Evolutionary conservation across 1,140 invertebrate species (phyloP).

Genomic region (Sminthurides bifidus): DNA sequence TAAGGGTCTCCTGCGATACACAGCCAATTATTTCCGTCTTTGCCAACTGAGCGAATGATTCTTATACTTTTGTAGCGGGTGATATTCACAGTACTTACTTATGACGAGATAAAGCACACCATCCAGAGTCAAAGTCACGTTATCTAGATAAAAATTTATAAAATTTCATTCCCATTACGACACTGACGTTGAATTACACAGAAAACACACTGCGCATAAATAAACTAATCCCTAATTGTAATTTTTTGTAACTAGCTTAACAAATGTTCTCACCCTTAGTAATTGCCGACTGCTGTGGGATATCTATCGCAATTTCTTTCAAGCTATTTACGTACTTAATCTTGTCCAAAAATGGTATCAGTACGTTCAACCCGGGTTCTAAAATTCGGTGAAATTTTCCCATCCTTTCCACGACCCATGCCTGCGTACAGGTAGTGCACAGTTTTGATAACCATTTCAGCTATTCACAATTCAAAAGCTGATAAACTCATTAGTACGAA

Average conservation of each 20-base stretch:
- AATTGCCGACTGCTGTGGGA: conserved; percentile 96
- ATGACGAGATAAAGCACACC: conserved; percentile 93
- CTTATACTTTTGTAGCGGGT: too few relatives aligned
- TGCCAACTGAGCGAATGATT: too few relatives aligned
- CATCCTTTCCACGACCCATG: conserved; percentile 98
- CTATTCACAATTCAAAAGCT: too few relatives aligned
- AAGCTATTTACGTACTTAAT: conserved; percentile 97
- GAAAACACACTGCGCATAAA: background rate
- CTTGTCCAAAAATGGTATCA: conserved; percentile 82
- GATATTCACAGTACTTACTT: conserved; percentile 2
- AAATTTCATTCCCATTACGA: background rate
- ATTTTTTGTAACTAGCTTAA: conserved; percentile 1
- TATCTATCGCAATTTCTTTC: conserved; percentile 98
- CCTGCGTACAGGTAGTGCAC: conserved; percentile 48
- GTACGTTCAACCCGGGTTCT: conserved; percentile 85
- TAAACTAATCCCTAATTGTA: background rate
- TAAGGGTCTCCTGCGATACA: conserved; percentile 66
- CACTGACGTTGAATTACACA: background rate
- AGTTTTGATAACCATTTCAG: too few relatives aligned
- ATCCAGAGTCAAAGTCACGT: conserved; percentile 92
- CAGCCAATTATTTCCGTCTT: background rate
- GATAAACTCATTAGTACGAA: too few relatives aligned
- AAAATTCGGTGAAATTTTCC: conserved; percentile 88
- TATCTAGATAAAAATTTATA: conserved; percentile 49
- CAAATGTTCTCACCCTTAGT: conserved; percentile 73